Base-by-base conservation (phyloP, 64 coral and sea anemone genomes). In the Porites lutea region DNA sequence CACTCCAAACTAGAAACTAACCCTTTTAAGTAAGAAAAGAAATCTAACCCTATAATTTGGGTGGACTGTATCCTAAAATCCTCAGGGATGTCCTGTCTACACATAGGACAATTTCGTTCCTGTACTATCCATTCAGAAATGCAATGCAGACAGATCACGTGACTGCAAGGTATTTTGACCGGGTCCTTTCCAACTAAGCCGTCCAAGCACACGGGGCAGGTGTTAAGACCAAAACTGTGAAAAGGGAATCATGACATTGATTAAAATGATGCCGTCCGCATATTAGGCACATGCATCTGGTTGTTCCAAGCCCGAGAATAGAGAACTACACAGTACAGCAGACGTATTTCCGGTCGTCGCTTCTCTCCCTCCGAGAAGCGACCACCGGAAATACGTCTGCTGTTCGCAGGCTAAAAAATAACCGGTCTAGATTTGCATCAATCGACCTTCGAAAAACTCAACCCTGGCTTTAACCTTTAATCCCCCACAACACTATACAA, bases 181-280 rank as follows among this genome's bases (percentile, higher is more conserved):
- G 79, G 86, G 37, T 57, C 52, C 46, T 89, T 82, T 27, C 6
- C 61, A 14, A 63, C 69, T 37, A 70, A 18, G 52, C 53, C 68
- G 22, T 78, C 75, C 87, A 94, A 49, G 73, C 92, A 94, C 14
- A 94, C 79, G 6, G 57, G 54, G 20, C 92, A 94, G 57, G 78
- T 94, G 4, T 48, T 83, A 11, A 83, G 46, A 51, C 81, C 81
- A 67, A 67, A 83, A 51, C 81, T 83, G 81, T 69, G 15, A 37
- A 19, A 67, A 49, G 14, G 27, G 27, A 18, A 48, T n/a, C 46
- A 6, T 46, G 13, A 83, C 20, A 64, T 37, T 47, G 52, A 62
- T 62, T 52, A 7, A 8, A 37, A 37, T 37, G 27, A 37, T 37
- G 27, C 27, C 27, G 27, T 37, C 27, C 27, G 27, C 27, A 37